phyloP scores from a whole-genome alignment of 2,888 invertebrate genomes.

The Lochmaea capreae region DNA sequence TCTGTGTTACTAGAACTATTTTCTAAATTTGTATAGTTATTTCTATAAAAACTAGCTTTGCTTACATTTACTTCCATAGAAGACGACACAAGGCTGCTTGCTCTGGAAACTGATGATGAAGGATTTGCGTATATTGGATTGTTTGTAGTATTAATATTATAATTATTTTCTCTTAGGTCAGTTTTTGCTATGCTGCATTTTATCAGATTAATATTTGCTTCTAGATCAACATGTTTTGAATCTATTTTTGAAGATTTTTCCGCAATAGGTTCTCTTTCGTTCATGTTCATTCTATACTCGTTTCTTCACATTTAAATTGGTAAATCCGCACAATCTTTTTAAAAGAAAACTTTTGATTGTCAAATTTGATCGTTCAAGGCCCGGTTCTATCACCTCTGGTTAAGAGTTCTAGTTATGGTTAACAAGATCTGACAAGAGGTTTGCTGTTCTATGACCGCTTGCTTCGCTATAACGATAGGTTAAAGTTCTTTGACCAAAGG shows the following conservation, averaged over 20 bases:
- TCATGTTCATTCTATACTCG: not conserved
- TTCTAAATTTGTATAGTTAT: constrained; percentile 25
- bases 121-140: not conserved
- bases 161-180: not conserved
- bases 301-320: too few species aligned
- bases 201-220: not conserved
- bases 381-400: too few species aligned
- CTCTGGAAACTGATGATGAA: constrained; percentile 9
- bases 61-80: constrained; percentile 37
- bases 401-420: too few species aligned
- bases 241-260: not conserved
- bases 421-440: too few species aligned
- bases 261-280: not conserved
- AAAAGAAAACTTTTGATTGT: too few species aligned
- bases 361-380: too few species aligned
- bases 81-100: constrained; percentile 6
- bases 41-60: constrained; percentile 6
- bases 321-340: too few species aligned
- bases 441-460: too few species aligned
- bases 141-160: not conserved
- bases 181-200: not conserved
- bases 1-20: constrained; percentile 28
- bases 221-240: not conserved
- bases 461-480: too few species aligned
- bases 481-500: too few species aligned